Conservation (phyloP, 1,140 invertebrate species). For the Drosophila busckii region DNA sequence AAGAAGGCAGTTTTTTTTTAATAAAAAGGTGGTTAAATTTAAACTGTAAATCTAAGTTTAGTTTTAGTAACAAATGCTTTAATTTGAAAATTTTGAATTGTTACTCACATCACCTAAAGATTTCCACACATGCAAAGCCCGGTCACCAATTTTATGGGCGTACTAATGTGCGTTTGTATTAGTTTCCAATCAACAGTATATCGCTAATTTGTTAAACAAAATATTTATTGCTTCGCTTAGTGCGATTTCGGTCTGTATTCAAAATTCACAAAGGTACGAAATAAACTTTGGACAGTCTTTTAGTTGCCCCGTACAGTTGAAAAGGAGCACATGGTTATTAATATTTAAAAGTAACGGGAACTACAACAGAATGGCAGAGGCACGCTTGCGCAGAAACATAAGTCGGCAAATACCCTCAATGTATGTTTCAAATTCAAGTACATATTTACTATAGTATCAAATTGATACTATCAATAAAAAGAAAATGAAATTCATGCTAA, state of each 20-base stretch:
- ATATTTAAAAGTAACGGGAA: not conserved
- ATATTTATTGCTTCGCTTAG: slow-evolving; percentile 45
- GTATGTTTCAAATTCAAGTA: slow-evolving; percentile 47
- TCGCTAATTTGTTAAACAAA: slow-evolving; percentile 59
- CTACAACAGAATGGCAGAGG: slow-evolving; percentile 53
- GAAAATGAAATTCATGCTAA: slow-evolving; percentile 28
- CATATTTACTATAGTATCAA: not conserved
- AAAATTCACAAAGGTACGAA: slow-evolving; percentile 18
- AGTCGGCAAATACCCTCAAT: slow-evolving; percentile 63
- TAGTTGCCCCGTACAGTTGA: slow-evolving; percentile 34
- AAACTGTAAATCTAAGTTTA: too few species aligned
- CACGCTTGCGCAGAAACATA: slow-evolving; percentile 65
- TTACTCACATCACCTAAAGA: too few species aligned
- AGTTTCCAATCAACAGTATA: slow-evolving; percentile 49
- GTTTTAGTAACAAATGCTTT: too few species aligned
- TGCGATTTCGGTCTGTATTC: slow-evolving; percentile 32
- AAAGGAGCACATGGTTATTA: slow-evolving; percentile 42
- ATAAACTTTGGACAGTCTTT: slow-evolving; percentile 17
- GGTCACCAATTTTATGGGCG: slow-evolving; percentile 15
- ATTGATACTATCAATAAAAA: not conserved
- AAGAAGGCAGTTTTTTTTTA: too few species aligned
- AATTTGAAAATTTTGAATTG: too few species aligned
- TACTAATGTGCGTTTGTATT: slow-evolving; percentile 43
- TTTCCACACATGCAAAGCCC: slow-evolving; percentile 35
- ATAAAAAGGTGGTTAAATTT: too few species aligned